Base-by-base conservation (phyloP, 1,140 invertebrate species). In the Kradibia gibbosae region DNA sequence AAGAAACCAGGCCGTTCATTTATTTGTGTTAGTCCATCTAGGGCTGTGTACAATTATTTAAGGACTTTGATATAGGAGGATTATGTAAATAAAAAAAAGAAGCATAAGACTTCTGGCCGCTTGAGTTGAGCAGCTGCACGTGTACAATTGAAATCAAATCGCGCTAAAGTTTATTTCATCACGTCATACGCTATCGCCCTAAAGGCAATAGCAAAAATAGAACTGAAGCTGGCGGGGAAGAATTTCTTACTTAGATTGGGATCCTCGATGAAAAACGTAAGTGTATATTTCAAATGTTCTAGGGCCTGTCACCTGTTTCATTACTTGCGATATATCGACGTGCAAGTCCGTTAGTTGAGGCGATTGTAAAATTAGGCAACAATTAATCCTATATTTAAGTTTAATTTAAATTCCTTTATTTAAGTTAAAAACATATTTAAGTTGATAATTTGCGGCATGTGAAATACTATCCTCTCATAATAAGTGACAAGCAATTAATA, bases 11-110 rank as follows among this genome's bases (percentile, higher is more conserved):
- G 74, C 74, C 74, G 57, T 62, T 77, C 39, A 53, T 75, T 34
- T 36, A 34, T 20, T 17, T 34, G 39, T 50, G 60, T 53, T 17
- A 7, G 8, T 77, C 20, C 60, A 67, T 67, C 60, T 25, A 70
- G 50, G n/a, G n/a, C n/a, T n/a, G 20, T 70, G 25, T 60, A 36
- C 75, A 60, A 22, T 25, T 45, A 62, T 22, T 7, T 20, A 28
- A 13, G 25, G 45, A 34, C 62, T 65, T 50, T 67, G 60, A 60
- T 36, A 67, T 53, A 70, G 60, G 75, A 50, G 42, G 76, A 78
- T 78, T 78, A 78, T 78, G 76, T 62, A 78, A 78, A 78, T 78
- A 62, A 45, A 70, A 78, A 70, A 78, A 78, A 17, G n/a, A n/a
- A n/a, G n/a, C n/a, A 53, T 25, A 62, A 50, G 70, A 53, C 76